Evolutionary conservation across 2,797 vertebrate species (phyloP).

Genomic region (Sciurus carolinensis): DNA sequence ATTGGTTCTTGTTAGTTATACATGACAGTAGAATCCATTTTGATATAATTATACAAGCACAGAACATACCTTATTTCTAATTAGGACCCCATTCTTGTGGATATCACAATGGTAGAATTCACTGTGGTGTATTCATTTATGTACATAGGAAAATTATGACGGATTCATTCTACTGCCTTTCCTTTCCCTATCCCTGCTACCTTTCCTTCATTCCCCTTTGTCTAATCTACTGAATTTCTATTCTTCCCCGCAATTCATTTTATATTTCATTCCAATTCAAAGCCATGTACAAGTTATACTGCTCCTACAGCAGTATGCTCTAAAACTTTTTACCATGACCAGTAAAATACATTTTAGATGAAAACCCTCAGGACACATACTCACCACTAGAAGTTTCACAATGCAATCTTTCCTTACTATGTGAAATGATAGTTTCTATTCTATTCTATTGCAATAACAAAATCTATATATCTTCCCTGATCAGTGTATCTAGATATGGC

Average conservation of each 20-base stretch:
- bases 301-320: neutral
- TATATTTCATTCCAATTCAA: neutral
- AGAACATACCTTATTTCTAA: no score
- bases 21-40: no score
- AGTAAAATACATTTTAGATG: constrained; percentile 52
- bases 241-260: neutral
- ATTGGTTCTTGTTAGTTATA: no score
- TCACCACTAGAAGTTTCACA: constrained; percentile 15
- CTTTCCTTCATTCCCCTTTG: no score
- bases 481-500: neutral
- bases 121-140: no score
- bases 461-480: neutral
- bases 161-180: no score
- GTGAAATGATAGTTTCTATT: neutral
- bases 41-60: no score
- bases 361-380: neutral
- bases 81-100: no score
- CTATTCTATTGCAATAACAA: neutral
- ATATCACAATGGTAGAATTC: no score
- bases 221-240: no score
- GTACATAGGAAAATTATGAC: no score
- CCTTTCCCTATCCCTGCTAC: no score
- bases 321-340: neutral
- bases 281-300: neutral
- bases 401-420: neutral